Base-by-base conservation (phyloP, 1,140 invertebrate species). In the Proales similis region DNA sequence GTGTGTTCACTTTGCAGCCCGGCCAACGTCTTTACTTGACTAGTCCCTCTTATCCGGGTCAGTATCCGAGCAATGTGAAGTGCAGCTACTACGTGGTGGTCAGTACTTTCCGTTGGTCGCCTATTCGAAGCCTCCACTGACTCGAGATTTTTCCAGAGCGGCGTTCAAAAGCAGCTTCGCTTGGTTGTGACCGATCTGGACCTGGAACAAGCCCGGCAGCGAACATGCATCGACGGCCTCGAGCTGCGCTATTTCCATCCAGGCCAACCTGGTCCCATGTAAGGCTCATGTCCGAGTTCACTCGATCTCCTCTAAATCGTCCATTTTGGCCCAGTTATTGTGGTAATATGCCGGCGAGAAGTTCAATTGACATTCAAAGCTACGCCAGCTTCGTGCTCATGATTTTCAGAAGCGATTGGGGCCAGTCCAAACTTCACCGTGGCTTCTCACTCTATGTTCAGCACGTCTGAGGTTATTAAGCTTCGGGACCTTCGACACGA, bases 211-310 rank as follows among this genome's bases (percentile, higher is more conserved):
- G 20, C 39, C n/a, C 2, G 7, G 27, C 19, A 26, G 24, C 45
- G 48, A 36, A 17, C 38, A 47, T 62, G 57, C 17, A 14, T 32
- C 26, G 57, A 62, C 24, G 38, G 39, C 12, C 9, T 62, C 4
- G 57, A 62, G 17, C 27, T 62, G 4, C 24, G 57, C 19, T 62
- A 46, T 33, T 46, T 27, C 22, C 43, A 62, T 29, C 27, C 48
- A 24, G 57, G 57, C 12, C 57, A 62, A 30, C 57, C 12, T 33
- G 57, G 57, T 12, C 51, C 51, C n/a, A n/a, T 57, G n/a, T n/a
- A n/a, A n/a, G n/a, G n/a, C n/a, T n/a, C n/a, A n/a, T n/a, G n/a
- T n/a, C n/a, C n/a, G n/a, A n/a, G n/a, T n/a, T n/a, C n/a, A n/a
- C n/a, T n/a, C n/a, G n/a, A n/a, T n/a, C n/a, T n/a, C n/a, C n/a